Conservation (phyloP, 2,888 invertebrate species). For the Andrena praecox region DNA sequence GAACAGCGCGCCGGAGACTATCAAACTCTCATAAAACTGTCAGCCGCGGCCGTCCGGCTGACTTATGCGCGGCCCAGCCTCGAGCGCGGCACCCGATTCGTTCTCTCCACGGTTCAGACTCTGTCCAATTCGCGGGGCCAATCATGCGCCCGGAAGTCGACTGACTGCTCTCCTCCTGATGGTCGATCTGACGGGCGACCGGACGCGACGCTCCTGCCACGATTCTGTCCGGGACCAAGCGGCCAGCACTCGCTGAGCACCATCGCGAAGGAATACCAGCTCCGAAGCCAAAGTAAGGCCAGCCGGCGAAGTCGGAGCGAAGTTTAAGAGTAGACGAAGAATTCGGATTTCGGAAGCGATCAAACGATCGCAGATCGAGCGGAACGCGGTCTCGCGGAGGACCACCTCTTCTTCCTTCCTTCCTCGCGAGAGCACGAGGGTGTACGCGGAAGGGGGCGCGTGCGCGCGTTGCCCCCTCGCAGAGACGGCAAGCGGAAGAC, state of each 20-base stretch:
- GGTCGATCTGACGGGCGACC: neutral
- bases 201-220: neutral
- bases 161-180: neutral
- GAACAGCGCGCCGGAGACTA: slow-evolving; percentile 80
- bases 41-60: slow-evolving; percentile 82
- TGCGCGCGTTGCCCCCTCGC: slow-evolving; percentile 77
- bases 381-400: slow-evolving; percentile 34
- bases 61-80: slow-evolving; percentile 82
- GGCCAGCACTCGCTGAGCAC: neutral
- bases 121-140: neutral
- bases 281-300: too few relatives aligned
- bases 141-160: slow-evolving; percentile 8
- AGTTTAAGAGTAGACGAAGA: too few relatives aligned
- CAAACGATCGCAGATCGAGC: slow-evolving; percentile 37
- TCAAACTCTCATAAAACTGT: slow-evolving; percentile 85
- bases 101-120: slow-evolving; percentile 44
- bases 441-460: slow-evolving; percentile 75
- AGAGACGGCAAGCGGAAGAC: slow-evolving; percentile 74
- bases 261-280: neutral
- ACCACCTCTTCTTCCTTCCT: slow-evolving; percentile 62
- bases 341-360: neutral
- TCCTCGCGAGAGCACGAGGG: slow-evolving; percentile 60
- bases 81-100: slow-evolving; percentile 49
- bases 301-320: too few relatives aligned
- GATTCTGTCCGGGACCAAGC: neutral